Conservation (phyloP, 2,113 vertebrate species). For the Psophia crepitans region DNA sequence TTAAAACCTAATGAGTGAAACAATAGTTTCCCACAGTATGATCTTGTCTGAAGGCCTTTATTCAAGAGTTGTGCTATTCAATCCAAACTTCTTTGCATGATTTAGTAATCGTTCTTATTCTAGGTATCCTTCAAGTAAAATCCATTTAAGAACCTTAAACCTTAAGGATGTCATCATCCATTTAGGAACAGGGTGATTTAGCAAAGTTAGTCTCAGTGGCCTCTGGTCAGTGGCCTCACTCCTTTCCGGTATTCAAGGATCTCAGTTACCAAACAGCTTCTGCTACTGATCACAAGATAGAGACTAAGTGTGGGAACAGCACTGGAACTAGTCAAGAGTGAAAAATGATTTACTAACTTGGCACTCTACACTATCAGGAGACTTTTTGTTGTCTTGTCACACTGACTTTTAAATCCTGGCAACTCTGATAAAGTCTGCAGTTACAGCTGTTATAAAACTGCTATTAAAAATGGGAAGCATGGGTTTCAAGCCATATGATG, state of each 20-base stretch:
- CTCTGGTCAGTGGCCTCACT: neutral
- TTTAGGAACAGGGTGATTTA: neutral
- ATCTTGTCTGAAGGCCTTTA: neutral
- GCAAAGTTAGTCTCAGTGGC: neutral
- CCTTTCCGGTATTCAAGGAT: neutral
- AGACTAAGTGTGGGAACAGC: neutral
- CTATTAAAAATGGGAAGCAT: neutral
- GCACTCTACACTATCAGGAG: neutral
- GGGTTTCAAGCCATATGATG: neutral
- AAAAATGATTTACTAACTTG: neutral
- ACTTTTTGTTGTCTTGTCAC: neutral
- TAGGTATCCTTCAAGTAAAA: neutral
- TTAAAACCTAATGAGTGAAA: neutral
- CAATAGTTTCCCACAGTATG: neutral
- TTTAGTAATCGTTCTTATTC: neutral
- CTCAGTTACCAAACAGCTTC: neutral
- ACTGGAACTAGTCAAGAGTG: neutral
- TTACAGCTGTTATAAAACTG: neutral
- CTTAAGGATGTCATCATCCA: neutral
- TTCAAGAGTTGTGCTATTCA: neutral
- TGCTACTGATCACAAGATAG: neutral
- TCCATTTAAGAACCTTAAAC: neutral
- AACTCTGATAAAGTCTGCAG: neutral
- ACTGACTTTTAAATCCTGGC: neutral
- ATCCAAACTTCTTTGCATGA: neutral